phyloP scores from a whole-genome alignment of 2,888 invertebrate genomes.

The Cloeon dipterum region DNA sequence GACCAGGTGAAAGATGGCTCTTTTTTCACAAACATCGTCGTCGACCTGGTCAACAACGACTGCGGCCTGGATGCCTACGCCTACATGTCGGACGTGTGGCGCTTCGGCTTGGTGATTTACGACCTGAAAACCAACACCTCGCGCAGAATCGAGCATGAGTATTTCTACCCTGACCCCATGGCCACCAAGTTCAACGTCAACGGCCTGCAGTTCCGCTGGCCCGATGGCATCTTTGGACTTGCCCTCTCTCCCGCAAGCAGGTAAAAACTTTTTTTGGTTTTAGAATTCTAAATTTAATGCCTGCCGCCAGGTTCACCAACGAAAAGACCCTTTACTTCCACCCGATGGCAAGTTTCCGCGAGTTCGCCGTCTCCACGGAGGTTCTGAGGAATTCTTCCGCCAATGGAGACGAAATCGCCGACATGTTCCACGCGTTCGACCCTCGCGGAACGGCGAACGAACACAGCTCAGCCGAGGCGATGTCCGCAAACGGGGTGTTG shows the following conservation, averaged over 20 bases:
- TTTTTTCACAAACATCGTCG: slow-evolving; percentile 55
- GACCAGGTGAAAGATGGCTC: slow-evolving; percentile 30
- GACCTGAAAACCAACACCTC: slow-evolving; percentile 46
- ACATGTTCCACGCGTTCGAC: slow-evolving; percentile 53
- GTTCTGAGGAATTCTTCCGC: slow-evolving; percentile 34
- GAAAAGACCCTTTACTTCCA: slow-evolving; percentile 44
- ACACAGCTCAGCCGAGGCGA: slow-evolving; percentile 50
- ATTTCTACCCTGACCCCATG: slow-evolving; percentile 46
- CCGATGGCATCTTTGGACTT: slow-evolving; percentile 53
- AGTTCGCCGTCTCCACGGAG: slow-evolving; percentile 33
- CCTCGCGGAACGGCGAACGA: slow-evolving; percentile 38
- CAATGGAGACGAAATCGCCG: slow-evolving; percentile 15
- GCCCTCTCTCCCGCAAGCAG: slow-evolving; percentile 37
- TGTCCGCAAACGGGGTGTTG: slow-evolving; percentile 47
- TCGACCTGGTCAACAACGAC: slow-evolving; percentile 44
- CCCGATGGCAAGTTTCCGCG: slow-evolving; percentile 57
- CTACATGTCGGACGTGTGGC: slow-evolving; percentile 50
- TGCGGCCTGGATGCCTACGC: slow-evolving; percentile 43
- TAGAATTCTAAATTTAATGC: too few relatives aligned
- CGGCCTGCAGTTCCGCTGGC: slow-evolving; percentile 57
- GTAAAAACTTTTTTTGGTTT: too few relatives aligned
- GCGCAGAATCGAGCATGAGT: slow-evolving; percentile 43
- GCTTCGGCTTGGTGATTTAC: slow-evolving; percentile 59
- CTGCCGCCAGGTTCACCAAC: too few relatives aligned
- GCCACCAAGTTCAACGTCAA: slow-evolving; percentile 51